Conservation (phyloP, 2,797 vertebrate genomes). For the Lacerta bilineata region DNA sequence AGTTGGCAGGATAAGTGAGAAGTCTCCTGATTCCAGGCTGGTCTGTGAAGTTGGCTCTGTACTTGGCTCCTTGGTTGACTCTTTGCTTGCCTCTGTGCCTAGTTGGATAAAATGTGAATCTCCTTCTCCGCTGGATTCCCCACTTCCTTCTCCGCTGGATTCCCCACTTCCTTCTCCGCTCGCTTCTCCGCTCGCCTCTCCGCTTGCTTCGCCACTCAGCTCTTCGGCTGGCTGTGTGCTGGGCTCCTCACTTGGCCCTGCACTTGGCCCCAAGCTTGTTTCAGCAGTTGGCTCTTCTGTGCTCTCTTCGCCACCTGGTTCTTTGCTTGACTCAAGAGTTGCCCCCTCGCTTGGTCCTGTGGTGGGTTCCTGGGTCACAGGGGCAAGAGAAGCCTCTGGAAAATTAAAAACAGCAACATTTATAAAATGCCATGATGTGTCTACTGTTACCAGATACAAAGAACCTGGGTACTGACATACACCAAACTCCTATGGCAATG, state of each 20-base stretch:
- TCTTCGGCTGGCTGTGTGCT: conserved; percentile 2
- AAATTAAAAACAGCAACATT: conserved; percentile 9
- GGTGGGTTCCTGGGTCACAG: conserved; percentile 19
- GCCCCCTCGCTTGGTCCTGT: conserved; percentile 25
- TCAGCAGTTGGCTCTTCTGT: conserved; percentile 14
- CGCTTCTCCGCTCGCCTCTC: neutral
- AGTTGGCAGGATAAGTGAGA: neutral
- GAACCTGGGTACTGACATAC: neutral
- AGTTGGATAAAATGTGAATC: conserved; percentile 15
- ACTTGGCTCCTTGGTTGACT: neutral
- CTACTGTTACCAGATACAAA: conserved; percentile 1
- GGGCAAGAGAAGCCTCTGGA: conserved; percentile 34
- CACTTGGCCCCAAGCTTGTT: neutral
- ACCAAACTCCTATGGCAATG: neutral
- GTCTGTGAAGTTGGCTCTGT: neutral
- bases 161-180: neutral
- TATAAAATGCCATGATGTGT: neutral
- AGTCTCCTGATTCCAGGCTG: neutral
- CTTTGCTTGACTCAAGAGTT: neutral
- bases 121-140: neutral
- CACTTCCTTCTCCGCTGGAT: neutral
- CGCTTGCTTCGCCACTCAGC: neutral
- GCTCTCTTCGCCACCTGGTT: neutral
- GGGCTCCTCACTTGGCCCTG: conserved; percentile 15
- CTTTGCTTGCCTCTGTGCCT: neutral